A percentile compares a stretch with the other conserved stretches of the same genome.
phyloP scores from a whole-genome alignment of 2,113 vertebrate species.

The Sisor rabdophorus region DNA sequence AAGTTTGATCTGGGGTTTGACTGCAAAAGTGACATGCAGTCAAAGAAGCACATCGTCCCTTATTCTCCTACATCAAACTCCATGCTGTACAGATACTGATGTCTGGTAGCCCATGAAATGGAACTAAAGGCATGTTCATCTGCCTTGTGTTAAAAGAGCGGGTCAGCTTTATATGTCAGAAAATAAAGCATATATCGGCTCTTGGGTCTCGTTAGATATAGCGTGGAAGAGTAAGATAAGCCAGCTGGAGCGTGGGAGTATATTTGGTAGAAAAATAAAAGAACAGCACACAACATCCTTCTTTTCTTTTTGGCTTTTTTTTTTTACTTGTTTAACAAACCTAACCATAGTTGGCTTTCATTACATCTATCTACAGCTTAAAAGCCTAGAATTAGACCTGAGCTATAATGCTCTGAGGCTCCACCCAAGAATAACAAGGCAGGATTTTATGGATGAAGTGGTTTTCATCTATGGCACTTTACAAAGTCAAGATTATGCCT shows the following conservation, averaged over 20 bases:
- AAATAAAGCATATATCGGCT: not conserved
- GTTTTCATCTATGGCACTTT: not conserved
- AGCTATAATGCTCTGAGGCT: not conserved
- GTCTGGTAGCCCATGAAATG: not conserved
- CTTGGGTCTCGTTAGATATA: not conserved
- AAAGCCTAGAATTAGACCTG: not conserved
- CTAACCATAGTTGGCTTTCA: not conserved
- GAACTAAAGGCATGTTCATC: not conserved
- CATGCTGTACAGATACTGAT: not conserved
- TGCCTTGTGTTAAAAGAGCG: not conserved
- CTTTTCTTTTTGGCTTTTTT: not conserved
- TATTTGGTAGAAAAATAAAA: not conserved
- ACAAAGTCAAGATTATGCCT: slow-evolving; percentile 10
- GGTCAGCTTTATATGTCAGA: not conserved
- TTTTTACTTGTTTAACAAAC: not conserved
- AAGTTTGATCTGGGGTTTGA: not conserved
- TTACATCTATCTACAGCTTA: not conserved
- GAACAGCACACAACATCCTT: not conserved
- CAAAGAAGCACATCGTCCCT: not conserved
- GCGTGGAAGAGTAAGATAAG: not conserved
- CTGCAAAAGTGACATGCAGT: not conserved
- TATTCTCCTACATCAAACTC: not conserved
- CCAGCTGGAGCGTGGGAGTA: not conserved
- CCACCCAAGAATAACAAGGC: not conserved
- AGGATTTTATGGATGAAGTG: not conserved